Conservation (phyloP, 2,888 invertebrate genomes). For the Digitonthophagus gazella region DNA sequence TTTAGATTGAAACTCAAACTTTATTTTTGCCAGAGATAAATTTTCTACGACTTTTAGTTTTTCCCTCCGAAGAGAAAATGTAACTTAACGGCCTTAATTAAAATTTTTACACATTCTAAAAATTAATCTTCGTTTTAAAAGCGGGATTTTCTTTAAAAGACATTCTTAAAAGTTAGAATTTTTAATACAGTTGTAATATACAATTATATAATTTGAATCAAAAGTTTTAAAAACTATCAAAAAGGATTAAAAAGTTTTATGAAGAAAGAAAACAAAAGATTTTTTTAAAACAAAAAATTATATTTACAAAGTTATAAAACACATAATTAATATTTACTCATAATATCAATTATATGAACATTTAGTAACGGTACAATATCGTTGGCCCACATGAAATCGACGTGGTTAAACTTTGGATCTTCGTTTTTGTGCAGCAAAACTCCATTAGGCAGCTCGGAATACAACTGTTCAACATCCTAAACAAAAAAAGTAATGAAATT, state of each 20-base stretch:
- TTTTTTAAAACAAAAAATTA: not conserved
- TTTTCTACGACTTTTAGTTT: no score
- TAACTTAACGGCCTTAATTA: no score
- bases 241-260: not conserved
- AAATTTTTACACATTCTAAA: no score
- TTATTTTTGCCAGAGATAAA: no score
- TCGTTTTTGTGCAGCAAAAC: conserved; percentile 14
- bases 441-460: conserved; percentile 12
- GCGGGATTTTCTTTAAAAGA: no score
- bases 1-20: no score
- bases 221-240: no score
- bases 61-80: no score
- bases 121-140: no score
- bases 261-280: not conserved
- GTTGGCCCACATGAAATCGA: conserved; percentile 18
- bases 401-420: conserved; percentile 6
- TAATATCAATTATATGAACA: conserved; percentile 5
- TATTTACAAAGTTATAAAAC: not conserved
- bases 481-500: not conserved
- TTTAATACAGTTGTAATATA: no score
- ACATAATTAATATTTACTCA: conserved; percentile 11
- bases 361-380: conserved; percentile 14
- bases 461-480: conserved; percentile 15
- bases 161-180: no score
- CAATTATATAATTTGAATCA: no score